Base-by-base conservation (phyloP, 2,888 invertebrate species). In the Hyppa rectilinea region DNA sequence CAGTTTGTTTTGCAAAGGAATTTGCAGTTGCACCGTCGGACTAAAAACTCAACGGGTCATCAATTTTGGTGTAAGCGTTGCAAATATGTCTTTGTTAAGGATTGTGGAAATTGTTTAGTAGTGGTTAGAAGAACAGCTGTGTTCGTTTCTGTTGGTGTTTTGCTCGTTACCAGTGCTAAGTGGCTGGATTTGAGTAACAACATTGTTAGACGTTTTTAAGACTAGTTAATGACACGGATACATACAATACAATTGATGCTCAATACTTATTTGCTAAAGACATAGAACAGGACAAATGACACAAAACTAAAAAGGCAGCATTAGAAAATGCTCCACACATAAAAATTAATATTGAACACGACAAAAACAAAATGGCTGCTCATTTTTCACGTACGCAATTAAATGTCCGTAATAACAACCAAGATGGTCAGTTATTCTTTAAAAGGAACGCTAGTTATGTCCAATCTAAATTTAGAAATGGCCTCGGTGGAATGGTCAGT, bases 381-480 rank as follows among this genome's bases (percentile, higher is more conserved):
- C 76, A 86, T 85, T 82, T 78, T 71, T 80, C 75, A 80, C 81
- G 78, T 81, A 78, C 69, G 81, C 82, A 85, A 84, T 86, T 86
- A 85, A 84, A 83, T 76, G 75, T 69, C 77, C 75, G 80, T 87
- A 88, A 88, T 88, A 89, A 88, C 86, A 84, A 88, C 86, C 81
- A 82, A 86, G 84, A 89, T 86, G 86, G 86, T 84, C 68, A 79
- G 84, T 88, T 88, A 87, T 88, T 91, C 90, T 92, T 87, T 92
- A 92, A 91, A 93, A 91, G 92, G 88, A 87, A 86, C 87, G 89
- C 87, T 89, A 87, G 89, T 89, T 91, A 89, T 90, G 89, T 90
- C 83, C 87, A 83, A 85, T 90, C 91, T 93, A 93, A 91, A 93
- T 92, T 91, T 93, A 93, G 93, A 92, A 92, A 89, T 87, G 87